Evolutionary conservation across 1,140 invertebrate species (phyloP).

Genomic region (Micrasema minimum): DNA sequence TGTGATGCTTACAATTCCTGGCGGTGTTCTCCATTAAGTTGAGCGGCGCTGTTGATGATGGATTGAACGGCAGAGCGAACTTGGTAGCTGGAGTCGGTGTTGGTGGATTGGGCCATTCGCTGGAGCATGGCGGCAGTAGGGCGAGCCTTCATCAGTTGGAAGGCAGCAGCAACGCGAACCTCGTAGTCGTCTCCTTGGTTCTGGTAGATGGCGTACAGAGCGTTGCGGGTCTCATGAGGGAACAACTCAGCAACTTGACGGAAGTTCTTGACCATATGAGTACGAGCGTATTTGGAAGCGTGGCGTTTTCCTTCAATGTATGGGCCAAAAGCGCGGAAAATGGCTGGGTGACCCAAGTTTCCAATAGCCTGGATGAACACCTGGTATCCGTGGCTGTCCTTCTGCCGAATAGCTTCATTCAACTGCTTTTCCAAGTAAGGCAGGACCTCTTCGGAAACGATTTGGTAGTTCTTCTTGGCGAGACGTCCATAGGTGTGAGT

Average conservation of each 20-base stretch:
- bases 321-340: constrained; percentile 71
- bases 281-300: constrained; percentile 69
- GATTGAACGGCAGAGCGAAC: constrained; percentile 73
- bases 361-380: constrained; percentile 73
- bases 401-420: constrained; percentile 63
- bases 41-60: constrained; percentile 65
- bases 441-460: constrained; percentile 69
- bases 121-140: constrained; percentile 73
- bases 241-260: constrained; percentile 62
- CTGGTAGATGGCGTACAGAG: constrained; percentile 74
- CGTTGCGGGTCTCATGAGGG: constrained; percentile 66
- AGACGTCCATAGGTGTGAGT: constrained; percentile 71
- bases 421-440: constrained; percentile 68
- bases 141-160: constrained; percentile 67
- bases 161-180: constrained; percentile 73
- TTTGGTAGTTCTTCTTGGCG: constrained; percentile 61
- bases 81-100: constrained; percentile 70
- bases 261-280: constrained; percentile 70
- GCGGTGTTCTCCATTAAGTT: constrained; percentile 58
- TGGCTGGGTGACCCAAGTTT: constrained; percentile 69
- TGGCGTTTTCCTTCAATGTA: constrained; percentile 72
- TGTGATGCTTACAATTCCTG: constrained; percentile 64
- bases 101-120: constrained; percentile 74
- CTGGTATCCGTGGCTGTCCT: constrained; percentile 68
- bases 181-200: constrained; percentile 74